A percentile compares a stretch with the other conserved stretches of the same genome.
These are phyloP conservation scores for Zaprionus gabonicus DNA, from an alignment of 1,140 invertebrate genomes.

Conservation along the genomic window DNA sequence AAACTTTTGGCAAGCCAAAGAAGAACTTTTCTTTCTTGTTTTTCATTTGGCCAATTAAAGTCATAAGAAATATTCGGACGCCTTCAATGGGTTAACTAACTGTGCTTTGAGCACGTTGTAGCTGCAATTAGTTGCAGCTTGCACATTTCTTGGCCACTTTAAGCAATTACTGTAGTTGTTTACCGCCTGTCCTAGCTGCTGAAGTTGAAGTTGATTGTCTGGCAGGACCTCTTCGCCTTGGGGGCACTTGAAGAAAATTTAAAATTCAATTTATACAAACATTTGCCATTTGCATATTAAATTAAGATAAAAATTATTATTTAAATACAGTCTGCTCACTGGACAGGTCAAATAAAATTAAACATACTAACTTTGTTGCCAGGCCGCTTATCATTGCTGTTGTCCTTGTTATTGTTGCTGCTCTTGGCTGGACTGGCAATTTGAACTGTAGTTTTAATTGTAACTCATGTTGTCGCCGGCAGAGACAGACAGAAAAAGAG, in stretches of 20 bases:
- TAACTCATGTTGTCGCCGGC: slow-evolving; percentile 69
- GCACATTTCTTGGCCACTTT: slow-evolving; percentile 21
- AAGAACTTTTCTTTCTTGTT: not conserved
- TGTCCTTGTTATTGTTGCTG: slow-evolving; percentile 10
- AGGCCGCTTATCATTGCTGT: slow-evolving; percentile 3
- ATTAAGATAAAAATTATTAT: slow-evolving; percentile 72
- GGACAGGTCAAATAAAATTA: slow-evolving; percentile 64
- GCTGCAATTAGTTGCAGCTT: slow-evolving; percentile 35
- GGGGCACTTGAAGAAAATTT: slow-evolving; percentile 38
- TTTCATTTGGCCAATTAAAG: not conserved
- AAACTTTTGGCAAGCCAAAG: no score
- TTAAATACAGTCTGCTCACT: slow-evolving; percentile 54
- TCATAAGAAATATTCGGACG: not conserved
- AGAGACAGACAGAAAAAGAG: slow-evolving; percentile 21
- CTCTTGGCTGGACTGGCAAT: slow-evolving; percentile 59
- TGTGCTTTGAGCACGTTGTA: slow-evolving; percentile 17
- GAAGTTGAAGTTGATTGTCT: slow-evolving; percentile 4
- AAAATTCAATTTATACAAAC: slow-evolving; percentile 72
- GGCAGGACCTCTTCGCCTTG: not conserved
- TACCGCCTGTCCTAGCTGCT: slow-evolving; percentile 5
- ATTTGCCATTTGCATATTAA: slow-evolving; percentile 79
- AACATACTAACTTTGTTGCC: slow-evolving; percentile 56
- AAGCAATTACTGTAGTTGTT: slow-evolving; percentile 23
- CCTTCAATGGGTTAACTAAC: slow-evolving; percentile 42
- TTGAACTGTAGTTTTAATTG: slow-evolving; percentile 75